Conservation (phyloP, 1,140 invertebrate species). For the Ridgeia piscesae region DNA sequence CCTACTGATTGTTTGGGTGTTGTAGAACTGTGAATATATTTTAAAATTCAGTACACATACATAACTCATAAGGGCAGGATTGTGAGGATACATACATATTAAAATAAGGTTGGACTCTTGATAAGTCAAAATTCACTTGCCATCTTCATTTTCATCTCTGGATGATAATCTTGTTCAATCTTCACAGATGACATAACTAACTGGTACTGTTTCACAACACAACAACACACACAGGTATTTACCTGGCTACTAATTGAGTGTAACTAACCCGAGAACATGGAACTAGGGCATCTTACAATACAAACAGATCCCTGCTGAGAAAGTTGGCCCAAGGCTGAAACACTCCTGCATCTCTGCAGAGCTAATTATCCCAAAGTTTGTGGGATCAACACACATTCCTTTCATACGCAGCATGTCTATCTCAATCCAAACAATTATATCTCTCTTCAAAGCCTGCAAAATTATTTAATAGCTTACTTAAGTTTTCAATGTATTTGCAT, state of each 20-base stretch:
- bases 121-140: too few relatives aligned
- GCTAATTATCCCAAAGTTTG: neutral
- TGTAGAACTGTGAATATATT: too few relatives aligned
- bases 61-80: too few relatives aligned
- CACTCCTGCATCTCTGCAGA: neutral
- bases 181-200: too few relatives aligned
- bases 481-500: neutral
- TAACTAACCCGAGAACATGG: neutral
- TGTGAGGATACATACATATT: too few relatives aligned
- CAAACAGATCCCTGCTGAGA: neutral
- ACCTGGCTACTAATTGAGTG: neutral
- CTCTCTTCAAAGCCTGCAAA: too few relatives aligned
- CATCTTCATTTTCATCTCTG: too few relatives aligned
- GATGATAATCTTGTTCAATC: too few relatives aligned
- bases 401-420: neutral
- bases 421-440: neutral
- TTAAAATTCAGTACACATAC: too few relatives aligned
- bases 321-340: neutral
- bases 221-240: neutral
- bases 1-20: too few relatives aligned
- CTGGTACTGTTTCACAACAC: too few relatives aligned
- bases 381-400: neutral
- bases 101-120: too few relatives aligned
- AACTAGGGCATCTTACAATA: neutral
- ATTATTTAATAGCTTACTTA: neutral